Evolutionary conservation across 2,797 vertebrate genomes (phyloP).

Genomic region (Bovichtus diacanthus): DNA sequence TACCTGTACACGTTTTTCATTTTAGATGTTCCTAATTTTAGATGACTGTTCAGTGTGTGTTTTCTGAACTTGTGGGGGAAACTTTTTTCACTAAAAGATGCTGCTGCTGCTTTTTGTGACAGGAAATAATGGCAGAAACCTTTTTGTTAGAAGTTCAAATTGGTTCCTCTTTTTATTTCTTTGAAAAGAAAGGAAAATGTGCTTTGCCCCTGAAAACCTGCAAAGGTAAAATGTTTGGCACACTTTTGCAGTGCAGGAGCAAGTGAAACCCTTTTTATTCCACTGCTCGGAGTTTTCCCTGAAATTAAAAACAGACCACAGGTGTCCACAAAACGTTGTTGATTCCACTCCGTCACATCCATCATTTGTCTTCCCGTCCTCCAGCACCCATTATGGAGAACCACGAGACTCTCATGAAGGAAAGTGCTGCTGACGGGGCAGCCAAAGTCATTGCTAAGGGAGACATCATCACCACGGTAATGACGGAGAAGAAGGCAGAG

Average conservation of each 20-base stretch:
- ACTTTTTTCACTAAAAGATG: neutral
- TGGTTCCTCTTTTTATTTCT: neutral
- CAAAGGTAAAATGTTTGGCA: slow-evolving; percentile 9
- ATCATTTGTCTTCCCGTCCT: slow-evolving; percentile 24
- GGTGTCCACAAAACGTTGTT: neutral
- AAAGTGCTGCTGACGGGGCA: slow-evolving; percentile 86
- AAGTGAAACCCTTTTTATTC: slow-evolving; percentile 18
- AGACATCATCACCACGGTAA: slow-evolving; percentile 95
- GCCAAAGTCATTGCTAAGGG: slow-evolving; percentile 91
- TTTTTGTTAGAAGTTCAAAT: slow-evolving; percentile 1
- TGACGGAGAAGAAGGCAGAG: slow-evolving; percentile 93
- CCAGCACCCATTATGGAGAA: slow-evolving; percentile 94
- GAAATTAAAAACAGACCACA: neutral
- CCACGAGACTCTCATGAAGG: slow-evolving; percentile 95
- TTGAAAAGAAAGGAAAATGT: slow-evolving; percentile 3
- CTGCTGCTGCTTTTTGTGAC: neutral
- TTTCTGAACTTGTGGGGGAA: neutral
- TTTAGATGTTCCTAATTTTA: neutral
- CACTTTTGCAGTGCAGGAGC: neutral
- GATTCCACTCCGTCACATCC: neutral
- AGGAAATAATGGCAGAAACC: neutral
- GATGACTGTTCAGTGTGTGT: neutral
- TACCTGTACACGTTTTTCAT: neutral
- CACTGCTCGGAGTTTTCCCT: neutral
- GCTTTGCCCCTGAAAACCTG: slow-evolving; percentile 16